Evolutionary conservation across 1,140 invertebrate species (phyloP).

Genomic region (Megalonaias nervosa): DNA sequence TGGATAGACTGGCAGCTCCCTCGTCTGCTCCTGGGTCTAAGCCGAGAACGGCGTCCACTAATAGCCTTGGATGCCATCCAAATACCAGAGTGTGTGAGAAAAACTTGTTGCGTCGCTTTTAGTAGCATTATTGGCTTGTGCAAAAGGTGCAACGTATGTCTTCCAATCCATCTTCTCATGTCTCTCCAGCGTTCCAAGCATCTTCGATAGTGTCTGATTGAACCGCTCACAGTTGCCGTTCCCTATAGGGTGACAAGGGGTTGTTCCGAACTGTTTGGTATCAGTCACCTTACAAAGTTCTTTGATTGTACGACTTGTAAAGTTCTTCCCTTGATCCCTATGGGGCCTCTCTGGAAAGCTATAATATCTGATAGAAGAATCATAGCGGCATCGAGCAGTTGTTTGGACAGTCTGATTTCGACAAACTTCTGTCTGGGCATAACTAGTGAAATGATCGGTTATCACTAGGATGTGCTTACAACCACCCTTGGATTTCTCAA

Average conservation of each 20-base stretch:
- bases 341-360: constrained; percentile 18
- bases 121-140: constrained; percentile 1
- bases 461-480: constrained; percentile 6
- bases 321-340: constrained; percentile 29
- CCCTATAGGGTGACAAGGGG: neutral
- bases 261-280: neutral
- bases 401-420: constrained; percentile 27
- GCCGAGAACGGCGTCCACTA: neutral
- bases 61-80: constrained; percentile 1
- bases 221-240: neutral
- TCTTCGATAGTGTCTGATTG: neutral
- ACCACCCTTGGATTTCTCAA: neutral
- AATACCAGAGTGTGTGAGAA: neutral
- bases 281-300: neutral
- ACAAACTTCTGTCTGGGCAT: constrained; percentile 13
- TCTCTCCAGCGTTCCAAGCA: neutral
- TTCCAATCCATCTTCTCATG: constrained; percentile 4
- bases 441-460: constrained; percentile 32
- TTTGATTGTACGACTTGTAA: neutral
- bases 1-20: too few species aligned
- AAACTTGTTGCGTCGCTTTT: constrained; percentile 1
- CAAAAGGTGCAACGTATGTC: neutral
- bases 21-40: neutral
- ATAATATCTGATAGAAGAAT: neutral
- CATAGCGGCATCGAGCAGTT: constrained; percentile 11